phyloP scores from a whole-genome alignment of 2,888 invertebrate species.

The Ophioninae sp. region DNA sequence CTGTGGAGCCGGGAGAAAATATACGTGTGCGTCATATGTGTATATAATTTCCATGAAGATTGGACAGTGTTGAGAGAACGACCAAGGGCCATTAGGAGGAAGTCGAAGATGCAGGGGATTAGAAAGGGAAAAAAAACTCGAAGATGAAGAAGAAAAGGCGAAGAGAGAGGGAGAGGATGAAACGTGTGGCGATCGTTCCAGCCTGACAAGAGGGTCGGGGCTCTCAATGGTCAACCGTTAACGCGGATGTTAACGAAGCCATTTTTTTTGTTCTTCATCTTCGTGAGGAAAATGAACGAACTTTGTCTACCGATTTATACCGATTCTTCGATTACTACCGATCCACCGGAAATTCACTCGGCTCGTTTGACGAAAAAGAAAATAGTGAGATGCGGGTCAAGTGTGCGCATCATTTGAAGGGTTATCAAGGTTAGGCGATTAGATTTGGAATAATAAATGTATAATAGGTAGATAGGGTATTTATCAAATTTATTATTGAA shows the following conservation, averaged over 20 bases:
- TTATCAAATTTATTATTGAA: no score
- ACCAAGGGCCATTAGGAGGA: slow-evolving; percentile 39
- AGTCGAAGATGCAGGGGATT: slow-evolving; percentile 43
- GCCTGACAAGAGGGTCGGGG: slow-evolving; percentile 30
- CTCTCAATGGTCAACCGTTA: slow-evolving; percentile 45
- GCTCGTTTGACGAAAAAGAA: neutral
- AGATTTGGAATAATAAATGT: no score
- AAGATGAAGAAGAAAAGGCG: neutral
- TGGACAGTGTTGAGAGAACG: slow-evolving; percentile 14
- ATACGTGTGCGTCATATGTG: slow-evolving; percentile 28
- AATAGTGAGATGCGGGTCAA: neutral
- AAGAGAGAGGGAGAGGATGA: neutral
- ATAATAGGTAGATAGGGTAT: no score
- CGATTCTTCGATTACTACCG: neutral
- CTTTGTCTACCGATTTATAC: slow-evolving; percentile 34
- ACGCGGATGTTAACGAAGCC: slow-evolving; percentile 14
- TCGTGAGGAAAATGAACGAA: neutral
- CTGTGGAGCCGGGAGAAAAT: neutral
- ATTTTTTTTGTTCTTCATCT: neutral
- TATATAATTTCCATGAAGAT: slow-evolving; percentile 53
- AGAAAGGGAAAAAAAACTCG: slow-evolving; percentile 19
- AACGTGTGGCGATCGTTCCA: slow-evolving; percentile 1
- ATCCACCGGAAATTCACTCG: slow-evolving; percentile 46
- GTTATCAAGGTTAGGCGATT: no score
- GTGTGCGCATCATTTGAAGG: no score